Evolutionary conservation across 1,140 invertebrate species (phyloP), one percentile per base, ranked within the genome.

Genomic region (Brachionus plicatilis): DNA sequence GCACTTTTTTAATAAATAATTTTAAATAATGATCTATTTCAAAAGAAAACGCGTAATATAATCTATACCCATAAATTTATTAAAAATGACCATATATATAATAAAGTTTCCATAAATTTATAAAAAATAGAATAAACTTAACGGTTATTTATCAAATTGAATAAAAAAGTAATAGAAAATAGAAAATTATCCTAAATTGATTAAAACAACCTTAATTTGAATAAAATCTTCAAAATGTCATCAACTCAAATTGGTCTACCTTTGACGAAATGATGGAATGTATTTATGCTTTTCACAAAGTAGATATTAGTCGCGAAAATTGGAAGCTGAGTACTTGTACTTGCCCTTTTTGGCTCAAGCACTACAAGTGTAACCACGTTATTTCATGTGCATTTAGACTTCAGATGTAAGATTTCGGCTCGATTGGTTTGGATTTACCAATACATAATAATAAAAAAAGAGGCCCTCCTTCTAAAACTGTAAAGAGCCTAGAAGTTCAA

Each of bases 311-410:
- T 53, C 50, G 50, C 50, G 50, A 53, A 53, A 53, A 53, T 53
- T 53, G 50, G 50, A 66, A 66, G 65, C 65, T 29, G 24, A 66
- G 65, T 29, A 66, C 65, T 29, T 66, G 65, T 66, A 66, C 24
- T 66, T 66, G 24, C 8, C 29, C 65, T 29, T 29, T 66, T 27
- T 66, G 65, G 65, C 65, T 66, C 65, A 66, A 37, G 29, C 24
- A 66, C 29, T 29, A 66, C 24, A 29, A 66, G 29, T 66, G 65
- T 66, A 66, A 66, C 29, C 65, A 29, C 29, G 65, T 66, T 27
- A 66, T 66, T 37, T 66, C 65, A 37, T 66, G 65, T 66, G 65
- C 65, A 29, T 66, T 66, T 66, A 66, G 65, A 66, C 65, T 66
- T 53, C 50, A 53, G 50, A 53, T 53, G 50, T 53, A 5, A 53